A percentile compares a stretch with the other conserved stretches of the same genome.
Conservation (phyloP, 2,797 vertebrate species). For the Alosa sapidissima region DNA sequence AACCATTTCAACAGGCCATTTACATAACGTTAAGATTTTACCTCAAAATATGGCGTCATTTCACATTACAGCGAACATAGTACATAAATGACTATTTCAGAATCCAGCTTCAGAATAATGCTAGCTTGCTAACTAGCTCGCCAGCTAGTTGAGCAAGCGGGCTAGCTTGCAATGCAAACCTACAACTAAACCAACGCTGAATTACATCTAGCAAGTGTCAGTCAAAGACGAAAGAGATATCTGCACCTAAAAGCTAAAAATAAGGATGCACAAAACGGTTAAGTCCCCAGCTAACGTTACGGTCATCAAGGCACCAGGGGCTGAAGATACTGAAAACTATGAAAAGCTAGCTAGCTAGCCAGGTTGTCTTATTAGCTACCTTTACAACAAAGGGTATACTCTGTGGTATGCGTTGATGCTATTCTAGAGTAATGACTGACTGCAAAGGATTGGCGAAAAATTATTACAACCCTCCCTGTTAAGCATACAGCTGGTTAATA, state of each 20-base stretch:
- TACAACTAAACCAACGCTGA: neutral
- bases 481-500: neutral
- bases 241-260: neutral
- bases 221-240: neutral
- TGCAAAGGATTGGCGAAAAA: neutral
- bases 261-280: neutral
- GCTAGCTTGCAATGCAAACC: neutral
- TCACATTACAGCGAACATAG: neutral
- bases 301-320: neutral
- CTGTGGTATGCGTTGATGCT: slow-evolving; percentile 2
- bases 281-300: neutral
- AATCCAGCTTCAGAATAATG: neutral
- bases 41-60: neutral
- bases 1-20: neutral
- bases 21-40: neutral
- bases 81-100: neutral
- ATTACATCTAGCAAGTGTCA: neutral
- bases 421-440: neutral
- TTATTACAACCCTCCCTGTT: neutral
- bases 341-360: neutral
- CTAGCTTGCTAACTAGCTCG: slow-evolving; percentile 12
- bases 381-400: neutral
- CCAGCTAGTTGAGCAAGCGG: neutral
- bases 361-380: neutral
- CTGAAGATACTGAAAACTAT: neutral